Base-by-base conservation (phyloP, 2,113 vertebrate genomes). In the Callorhinus ursinus region DNA sequence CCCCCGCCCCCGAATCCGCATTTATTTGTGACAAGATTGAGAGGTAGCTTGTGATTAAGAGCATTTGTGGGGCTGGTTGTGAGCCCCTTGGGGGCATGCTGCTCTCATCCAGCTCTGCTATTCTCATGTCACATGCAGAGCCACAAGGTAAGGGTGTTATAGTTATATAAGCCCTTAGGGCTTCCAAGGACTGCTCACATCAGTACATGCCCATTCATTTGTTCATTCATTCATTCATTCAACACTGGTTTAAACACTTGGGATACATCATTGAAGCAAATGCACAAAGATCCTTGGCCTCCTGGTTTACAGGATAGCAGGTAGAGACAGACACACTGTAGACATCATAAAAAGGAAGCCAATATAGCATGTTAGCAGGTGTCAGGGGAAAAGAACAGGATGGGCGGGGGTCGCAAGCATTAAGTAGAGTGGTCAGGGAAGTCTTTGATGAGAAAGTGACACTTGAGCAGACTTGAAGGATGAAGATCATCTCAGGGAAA, bases 1-100 rank as follows among this genome's bases (percentile, higher is more conserved):
- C 15, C 8, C 49, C 1, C 31, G 3, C 21, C 1, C 2, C 18
- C 10, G 28, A 83, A 80, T 69, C 82, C 12, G 1, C 84, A 61
- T 95, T 87, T 92, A 51, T 96, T 79, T 65, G 33, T 69, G 46
- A 42, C 39, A 80, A 90, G 28, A 49, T 55, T 84, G 83, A 31
- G 65, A 49, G 46, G 76, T 46, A 79, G 67, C n/a, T 77, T 90
- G 80, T 6, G 69, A 61, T 61, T 46, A 65, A 92, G 95, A 90
- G 39, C 55, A 79, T 63, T 94, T 12, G 11, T 39, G 36, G 46
- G n/a, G 15, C 39, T 57, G 31, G 4, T 39, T 80, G 49, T 76
- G 85, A 93, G 53, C 69, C 59, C 26, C 77, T 77, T 51, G 65
- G 39, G 91, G 39, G 24, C 55, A 7, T 5, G 15, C 13, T 86